phyloP scores from a whole-genome alignment of 2,113 vertebrate genomes.

The Archilochus colubris region DNA sequence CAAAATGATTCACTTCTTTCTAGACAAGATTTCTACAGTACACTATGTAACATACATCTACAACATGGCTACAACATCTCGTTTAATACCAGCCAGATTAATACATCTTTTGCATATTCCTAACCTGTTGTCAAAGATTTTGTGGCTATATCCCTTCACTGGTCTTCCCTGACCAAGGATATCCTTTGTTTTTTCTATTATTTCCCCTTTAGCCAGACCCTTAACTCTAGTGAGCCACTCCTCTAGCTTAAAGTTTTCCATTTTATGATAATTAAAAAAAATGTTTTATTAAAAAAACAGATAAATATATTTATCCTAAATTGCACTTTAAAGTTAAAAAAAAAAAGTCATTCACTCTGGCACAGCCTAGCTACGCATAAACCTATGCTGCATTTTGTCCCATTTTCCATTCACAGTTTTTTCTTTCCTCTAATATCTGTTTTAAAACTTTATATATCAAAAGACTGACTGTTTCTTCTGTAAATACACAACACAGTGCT shows the following conservation, averaged over 20 bases:
- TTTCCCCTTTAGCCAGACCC: background rate
- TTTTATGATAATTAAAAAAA: background rate
- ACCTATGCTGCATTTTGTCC: background rate
- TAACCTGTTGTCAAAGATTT: background rate
- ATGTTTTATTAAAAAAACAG: background rate
- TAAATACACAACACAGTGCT: background rate
- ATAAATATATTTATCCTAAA: background rate
- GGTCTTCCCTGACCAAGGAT: background rate
- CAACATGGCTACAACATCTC: background rate
- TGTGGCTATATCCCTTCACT: background rate
- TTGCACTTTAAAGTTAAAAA: background rate
- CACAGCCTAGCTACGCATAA: background rate
- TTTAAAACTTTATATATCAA: background rate
- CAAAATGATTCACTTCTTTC: background rate
- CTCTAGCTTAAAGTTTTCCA: background rate
- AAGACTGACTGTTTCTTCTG: background rate
- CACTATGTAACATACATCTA: background rate
- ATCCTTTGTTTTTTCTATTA: background rate
- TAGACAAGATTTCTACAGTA: background rate
- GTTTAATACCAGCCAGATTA: background rate
- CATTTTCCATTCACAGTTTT: background rate
- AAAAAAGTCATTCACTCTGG: background rate
- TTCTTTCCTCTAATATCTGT: background rate
- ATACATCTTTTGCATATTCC: fast-evolving
- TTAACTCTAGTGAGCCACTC: background rate